Evolutionary conservation across 1,140 invertebrate genomes (phyloP).

Genomic region (Vollenhovia emeryi): DNA sequence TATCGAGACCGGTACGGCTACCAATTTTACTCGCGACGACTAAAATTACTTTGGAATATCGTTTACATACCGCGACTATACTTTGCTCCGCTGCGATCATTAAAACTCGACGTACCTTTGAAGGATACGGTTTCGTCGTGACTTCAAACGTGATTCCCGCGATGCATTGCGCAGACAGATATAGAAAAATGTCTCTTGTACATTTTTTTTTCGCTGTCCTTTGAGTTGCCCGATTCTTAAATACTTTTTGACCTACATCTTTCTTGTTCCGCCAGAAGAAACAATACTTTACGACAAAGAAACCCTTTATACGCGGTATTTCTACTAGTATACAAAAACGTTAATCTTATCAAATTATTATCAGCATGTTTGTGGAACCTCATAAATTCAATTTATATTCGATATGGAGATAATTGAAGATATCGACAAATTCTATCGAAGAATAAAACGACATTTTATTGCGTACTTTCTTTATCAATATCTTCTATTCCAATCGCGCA

Average conservation of each 20-base stretch:
- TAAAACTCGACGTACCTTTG: constrained; percentile 45
- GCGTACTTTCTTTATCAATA: constrained; percentile 2
- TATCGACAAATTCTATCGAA: neutral
- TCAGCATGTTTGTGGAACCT: neutral
- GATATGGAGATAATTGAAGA: neutral
- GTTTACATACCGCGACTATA: constrained; percentile 35
- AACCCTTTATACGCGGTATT: neutral
- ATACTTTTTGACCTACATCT: constrained; percentile 42
- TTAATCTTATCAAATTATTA: neutral
- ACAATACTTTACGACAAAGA: neutral
- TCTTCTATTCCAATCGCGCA: neutral
- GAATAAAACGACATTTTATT: neutral
- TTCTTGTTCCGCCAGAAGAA: neutral
- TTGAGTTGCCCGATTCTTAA: constrained; percentile 22
- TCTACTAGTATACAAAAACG: neutral
- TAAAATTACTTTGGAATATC: constrained; percentile 59
- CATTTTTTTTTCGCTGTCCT: constrained; percentile 36
- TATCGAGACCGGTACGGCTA: constrained; percentile 7
- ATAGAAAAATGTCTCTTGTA: constrained; percentile 34
- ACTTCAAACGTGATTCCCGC: constrained; percentile 24
- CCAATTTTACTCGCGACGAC: constrained; percentile 47
- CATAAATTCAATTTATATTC: neutral
- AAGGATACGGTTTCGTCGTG: constrained; percentile 43
- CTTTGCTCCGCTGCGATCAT: constrained; percentile 40
- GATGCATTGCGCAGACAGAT: neutral